Evolutionary conservation across 1,140 invertebrate species (phyloP).

Genomic region (Adoxophyes honmai): DNA sequence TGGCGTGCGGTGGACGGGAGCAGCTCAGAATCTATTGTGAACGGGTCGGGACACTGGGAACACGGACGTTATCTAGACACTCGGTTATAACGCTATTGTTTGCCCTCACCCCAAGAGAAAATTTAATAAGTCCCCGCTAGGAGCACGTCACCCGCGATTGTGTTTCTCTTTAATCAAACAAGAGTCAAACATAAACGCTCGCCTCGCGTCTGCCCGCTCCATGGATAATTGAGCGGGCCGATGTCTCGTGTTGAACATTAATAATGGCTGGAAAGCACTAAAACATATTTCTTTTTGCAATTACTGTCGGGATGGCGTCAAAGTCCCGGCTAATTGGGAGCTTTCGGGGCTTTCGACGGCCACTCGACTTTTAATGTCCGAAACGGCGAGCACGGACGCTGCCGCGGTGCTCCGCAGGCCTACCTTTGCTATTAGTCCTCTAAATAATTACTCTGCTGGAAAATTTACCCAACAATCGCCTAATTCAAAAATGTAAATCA

Average conservation of each 20-base stretch:
- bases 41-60: constrained; percentile 28
- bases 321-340: constrained; percentile 69
- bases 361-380: constrained; percentile 60
- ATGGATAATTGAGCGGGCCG: constrained; percentile 11
- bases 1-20: constrained; percentile 35
- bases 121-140: constrained; percentile 53
- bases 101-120: constrained; percentile 41
- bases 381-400: constrained; percentile 24
- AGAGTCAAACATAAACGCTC: constrained; percentile 31
- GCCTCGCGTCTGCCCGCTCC: constrained; percentile 21
- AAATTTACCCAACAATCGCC: constrained; percentile 28
- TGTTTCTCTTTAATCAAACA: constrained; percentile 53
- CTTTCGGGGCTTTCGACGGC: constrained; percentile 65
- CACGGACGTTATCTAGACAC: constrained; percentile 53
- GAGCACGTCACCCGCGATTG: constrained; percentile 43
- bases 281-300: constrained; percentile 67
- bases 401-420: constrained; percentile 30
- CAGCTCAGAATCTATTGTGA: constrained; percentile 42
- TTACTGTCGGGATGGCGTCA: constrained; percentile 50
- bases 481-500: constrained; percentile 27
- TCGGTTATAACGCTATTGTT: constrained; percentile 59
- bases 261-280: constrained; percentile 52
- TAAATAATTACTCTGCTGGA: constrained; percentile 47
- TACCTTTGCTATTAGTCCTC: constrained; percentile 30
- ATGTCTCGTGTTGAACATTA: constrained; percentile 32